Evolutionary conservation across 2,888 invertebrate species (phyloP), one percentile per base, ranked within the genome.

Genomic region (Eupithecia centaureata): DNA sequence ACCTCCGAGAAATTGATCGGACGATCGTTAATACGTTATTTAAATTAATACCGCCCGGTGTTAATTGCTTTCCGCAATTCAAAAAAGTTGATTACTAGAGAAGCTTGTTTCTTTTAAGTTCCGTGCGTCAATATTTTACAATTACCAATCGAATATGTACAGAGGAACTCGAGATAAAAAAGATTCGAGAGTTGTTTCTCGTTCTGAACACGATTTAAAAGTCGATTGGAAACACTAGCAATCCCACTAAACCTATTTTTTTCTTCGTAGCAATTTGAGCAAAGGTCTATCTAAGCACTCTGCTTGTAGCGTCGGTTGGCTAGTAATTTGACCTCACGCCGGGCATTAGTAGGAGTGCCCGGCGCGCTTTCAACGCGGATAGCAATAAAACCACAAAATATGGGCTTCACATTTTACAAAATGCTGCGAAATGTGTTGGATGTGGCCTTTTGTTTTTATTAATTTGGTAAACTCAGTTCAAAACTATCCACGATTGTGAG

Each of bases 271-370:
- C 84, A 87, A 88, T 88, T 87, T 86, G 84, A 86, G 78, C 82
- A 79, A 78, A 65, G 77, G 79, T 79, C 84, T 83, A 84, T 88
- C 87, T 88, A 86, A 89, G 86, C 85, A 82, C 82, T 83, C 69
- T 77, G 75, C 81, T 79, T 80, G 82, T 79, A 78, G 77, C 81
- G 76, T 79, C 57, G 18, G 32, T 33, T 72, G 79, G 82, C 83
- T 78, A 84, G 89, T 90, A 90, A 90, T 90, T 90, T 89, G 89
- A 90, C 86, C 90, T 87, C 82, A 84, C 81, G 85, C 84, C 83
- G 80, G 77, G 84, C 86, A 88, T 88, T 88, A 89, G 89, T 84
- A 83, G 84, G 85, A 84, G 86, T 84, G 86, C 82, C 81, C 80
- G 79, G 80, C 81, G 82, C 80, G 85, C 87, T 88, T 86, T 88